Conservation (phyloP, 2,797 vertebrate species). For the Dromococcyx pavoninus region DNA sequence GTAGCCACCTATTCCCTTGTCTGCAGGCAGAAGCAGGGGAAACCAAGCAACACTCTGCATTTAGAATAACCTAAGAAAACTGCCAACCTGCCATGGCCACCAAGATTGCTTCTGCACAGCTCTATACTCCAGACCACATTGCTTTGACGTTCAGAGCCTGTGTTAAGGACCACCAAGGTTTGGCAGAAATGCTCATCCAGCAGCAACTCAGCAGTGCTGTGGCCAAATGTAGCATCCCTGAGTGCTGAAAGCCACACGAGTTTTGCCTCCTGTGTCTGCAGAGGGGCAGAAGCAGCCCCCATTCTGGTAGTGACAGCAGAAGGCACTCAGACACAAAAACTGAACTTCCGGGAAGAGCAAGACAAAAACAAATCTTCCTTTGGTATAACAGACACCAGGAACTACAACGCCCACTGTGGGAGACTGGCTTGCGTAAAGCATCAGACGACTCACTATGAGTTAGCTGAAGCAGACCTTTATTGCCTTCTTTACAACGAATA, state of each 20-base stretch:
- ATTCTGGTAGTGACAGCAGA: background rate
- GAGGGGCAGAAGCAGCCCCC: background rate
- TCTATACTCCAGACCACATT: background rate
- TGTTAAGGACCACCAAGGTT: background rate
- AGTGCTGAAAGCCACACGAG: background rate
- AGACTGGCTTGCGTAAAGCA: too few species aligned
- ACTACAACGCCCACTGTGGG: rapidly evolving
- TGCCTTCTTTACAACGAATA: too few species aligned
- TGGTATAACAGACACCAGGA: background rate
- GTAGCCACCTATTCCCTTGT: background rate
- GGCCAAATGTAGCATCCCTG: background rate
- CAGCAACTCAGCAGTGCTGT: background rate
- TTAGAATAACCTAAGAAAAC: background rate
- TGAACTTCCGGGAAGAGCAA: background rate
- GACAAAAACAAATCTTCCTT: background rate
- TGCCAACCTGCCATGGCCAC: background rate
- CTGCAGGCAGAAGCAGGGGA: background rate
- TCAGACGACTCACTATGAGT: too few species aligned
- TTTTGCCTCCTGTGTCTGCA: background rate
- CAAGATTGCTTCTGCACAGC: background rate
- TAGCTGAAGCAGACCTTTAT: too few species aligned
- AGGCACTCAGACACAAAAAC: background rate
- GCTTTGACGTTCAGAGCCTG: background rate
- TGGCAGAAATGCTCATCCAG: background rate
- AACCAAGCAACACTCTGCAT: background rate